Percentiles rank a stretch among this genome's conserved stretches.
Conservation (phyloP, 2,888 invertebrate species). For the Hedychridium roseum region DNA sequence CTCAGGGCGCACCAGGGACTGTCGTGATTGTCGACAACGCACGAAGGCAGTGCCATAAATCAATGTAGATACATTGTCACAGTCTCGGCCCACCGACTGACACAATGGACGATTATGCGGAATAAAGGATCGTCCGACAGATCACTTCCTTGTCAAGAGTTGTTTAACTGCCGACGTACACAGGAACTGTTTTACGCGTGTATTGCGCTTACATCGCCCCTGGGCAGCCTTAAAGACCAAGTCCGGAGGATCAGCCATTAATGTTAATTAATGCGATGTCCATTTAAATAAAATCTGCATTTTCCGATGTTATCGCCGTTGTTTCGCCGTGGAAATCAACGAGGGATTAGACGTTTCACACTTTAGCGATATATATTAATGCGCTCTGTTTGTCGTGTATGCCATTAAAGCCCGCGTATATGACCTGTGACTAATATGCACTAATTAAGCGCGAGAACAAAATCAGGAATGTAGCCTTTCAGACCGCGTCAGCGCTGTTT, state of each 20-base stretch:
- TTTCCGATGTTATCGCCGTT: no score
- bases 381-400: not conserved
- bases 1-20: slow-evolving; percentile 22
- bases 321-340: no score
- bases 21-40: slow-evolving; percentile 20
- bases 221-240: no score
- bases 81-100: slow-evolving; percentile 33
- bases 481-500: no score
- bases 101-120: slow-evolving; percentile 41
- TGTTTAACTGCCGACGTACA: slow-evolving; percentile 28
- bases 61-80: slow-evolving; percentile 36
- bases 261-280: no score
- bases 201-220: not conserved
- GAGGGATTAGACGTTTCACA: no score
- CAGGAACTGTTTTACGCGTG: not conserved
- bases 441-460: no score
- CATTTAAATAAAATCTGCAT: no score
- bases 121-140: slow-evolving; percentile 43
- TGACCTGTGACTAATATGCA: no score
- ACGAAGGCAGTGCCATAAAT: slow-evolving; percentile 32
- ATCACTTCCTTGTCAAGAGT: slow-evolving; percentile 43
- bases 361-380: not conserved
- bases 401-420: no score
- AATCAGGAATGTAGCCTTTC: no score
- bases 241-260: no score